Percentiles rank a stretch among this genome's conserved stretches.
Evolutionary conservation across 2,888 invertebrate genomes (phyloP).

Genomic region (Dryococelus australis): DNA sequence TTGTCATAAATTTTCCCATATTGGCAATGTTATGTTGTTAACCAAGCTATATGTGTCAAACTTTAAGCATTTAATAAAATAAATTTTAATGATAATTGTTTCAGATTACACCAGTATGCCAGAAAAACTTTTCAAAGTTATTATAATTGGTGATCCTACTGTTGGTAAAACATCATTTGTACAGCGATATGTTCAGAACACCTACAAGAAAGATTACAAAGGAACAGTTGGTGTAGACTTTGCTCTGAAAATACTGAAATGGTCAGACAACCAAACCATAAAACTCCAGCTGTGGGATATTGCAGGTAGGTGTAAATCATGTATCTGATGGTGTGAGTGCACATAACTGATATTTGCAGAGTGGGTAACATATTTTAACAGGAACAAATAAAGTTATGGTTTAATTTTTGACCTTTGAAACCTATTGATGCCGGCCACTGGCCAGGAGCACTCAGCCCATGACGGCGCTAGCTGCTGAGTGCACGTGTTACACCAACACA

Average conservation of each 20-base stretch:
- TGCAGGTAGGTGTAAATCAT: constrained; percentile 58
- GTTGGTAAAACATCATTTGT: constrained; percentile 65
- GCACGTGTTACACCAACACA: too few species aligned
- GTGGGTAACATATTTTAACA: too few species aligned
- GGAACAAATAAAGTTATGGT: too few species aligned
- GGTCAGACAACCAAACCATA: constrained; percentile 62
- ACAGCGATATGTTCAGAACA: constrained; percentile 63
- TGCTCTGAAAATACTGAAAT: constrained; percentile 65
- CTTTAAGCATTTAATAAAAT: too few species aligned
- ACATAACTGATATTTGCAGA: too few species aligned
- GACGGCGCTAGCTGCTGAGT: too few species aligned
- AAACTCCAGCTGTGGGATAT: constrained; percentile 68
- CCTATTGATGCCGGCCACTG: too few species aligned
- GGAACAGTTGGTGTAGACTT: constrained; percentile 67
- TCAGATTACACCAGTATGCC: constrained; percentile 47
- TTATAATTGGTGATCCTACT: constrained; percentile 61
- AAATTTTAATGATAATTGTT: constrained; percentile 44
- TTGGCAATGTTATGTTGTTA: too few species aligned
- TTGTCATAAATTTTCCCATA: too few species aligned
- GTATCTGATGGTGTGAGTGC: neutral
- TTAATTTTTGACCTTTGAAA: too few species aligned
- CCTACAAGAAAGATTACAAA: constrained; percentile 62
- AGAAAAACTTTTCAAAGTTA: constrained; percentile 60
- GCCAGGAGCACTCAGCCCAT: too few species aligned
- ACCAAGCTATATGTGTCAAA: too few species aligned